These are phyloP conservation scores for Mythimna vitellina DNA, from an alignment of 2,888 invertebrate species.

Conservation along the genomic window DNA sequence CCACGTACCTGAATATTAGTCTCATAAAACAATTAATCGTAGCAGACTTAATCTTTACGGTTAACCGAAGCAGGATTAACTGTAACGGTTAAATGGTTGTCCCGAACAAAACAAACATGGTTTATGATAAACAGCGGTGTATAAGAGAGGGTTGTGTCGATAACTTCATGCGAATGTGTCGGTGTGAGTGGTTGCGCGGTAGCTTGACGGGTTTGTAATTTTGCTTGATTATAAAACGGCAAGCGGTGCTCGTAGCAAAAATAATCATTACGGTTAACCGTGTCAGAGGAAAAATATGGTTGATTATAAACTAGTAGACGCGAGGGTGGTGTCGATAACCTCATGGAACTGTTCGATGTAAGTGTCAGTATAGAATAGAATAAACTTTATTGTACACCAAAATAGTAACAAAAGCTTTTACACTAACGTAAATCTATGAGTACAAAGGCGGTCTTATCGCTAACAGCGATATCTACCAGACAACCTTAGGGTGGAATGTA, in stretches of 20 bases:
- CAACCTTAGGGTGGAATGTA: too few species aligned
- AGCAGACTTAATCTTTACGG: constrained; percentile 16
- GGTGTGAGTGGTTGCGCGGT: constrained; percentile 47
- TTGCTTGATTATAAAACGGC: background rate
- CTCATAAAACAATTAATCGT: constrained; percentile 44
- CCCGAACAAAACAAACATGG: constrained; percentile 45
- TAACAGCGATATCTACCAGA: too few species aligned
- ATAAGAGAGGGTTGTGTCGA: constrained; percentile 45
- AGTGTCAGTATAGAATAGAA: too few species aligned
- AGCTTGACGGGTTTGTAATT: constrained; percentile 57
- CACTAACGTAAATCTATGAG: too few species aligned
- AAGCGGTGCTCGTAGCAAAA: background rate
- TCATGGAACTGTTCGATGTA: constrained; percentile 49
- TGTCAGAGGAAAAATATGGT: background rate
- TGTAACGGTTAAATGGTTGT: constrained; percentile 13
- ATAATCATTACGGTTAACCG: background rate
- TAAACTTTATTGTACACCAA: too few species aligned
- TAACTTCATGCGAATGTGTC: constrained; percentile 57
- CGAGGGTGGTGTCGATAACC: constrained; percentile 52
- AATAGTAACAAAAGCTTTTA: too few species aligned
- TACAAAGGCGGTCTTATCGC: too few species aligned
- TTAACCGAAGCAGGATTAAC: constrained; percentile 32
- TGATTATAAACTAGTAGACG: constrained; percentile 2
- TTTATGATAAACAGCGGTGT: constrained; percentile 43
- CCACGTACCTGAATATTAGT: constrained; percentile 34